These are phyloP conservation scores for Gymnocephalus cernua DNA, from an alignment of 2,113 vertebrate species.

Conservation along the genomic window DNA sequence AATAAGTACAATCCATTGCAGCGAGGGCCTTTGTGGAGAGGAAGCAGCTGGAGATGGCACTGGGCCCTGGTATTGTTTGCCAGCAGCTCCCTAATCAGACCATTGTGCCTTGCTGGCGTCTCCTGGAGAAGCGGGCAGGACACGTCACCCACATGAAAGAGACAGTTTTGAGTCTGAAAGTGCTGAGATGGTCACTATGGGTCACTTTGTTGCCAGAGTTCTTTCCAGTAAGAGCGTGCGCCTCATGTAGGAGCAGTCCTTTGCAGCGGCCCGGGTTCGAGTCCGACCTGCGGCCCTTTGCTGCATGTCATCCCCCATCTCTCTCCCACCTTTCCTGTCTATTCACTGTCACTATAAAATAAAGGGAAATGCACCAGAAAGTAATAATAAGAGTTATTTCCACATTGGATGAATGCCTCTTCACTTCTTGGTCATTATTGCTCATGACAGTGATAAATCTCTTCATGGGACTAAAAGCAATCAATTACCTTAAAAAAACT, in stretches of 20 bases:
- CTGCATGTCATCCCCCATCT: too few species aligned
- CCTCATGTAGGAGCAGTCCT: too few species aligned
- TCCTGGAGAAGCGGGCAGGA: constrained; percentile 38
- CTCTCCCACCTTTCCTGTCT: too few species aligned
- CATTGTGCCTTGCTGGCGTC: constrained; percentile 62
- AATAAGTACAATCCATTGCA: constrained; percentile 73
- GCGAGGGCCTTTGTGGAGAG: constrained; percentile 63
- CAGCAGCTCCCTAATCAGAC: constrained; percentile 62
- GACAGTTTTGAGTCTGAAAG: constrained; percentile 8
- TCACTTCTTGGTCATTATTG: constrained; percentile 1
- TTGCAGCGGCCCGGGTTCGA: too few species aligned
- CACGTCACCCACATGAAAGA: constrained; percentile 56
- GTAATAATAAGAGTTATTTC: background rate
- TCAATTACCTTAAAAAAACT: constrained; percentile 43
- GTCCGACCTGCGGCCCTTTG: too few species aligned
- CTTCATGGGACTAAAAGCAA: constrained; percentile 1
- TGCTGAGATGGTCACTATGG: constrained; percentile 5
- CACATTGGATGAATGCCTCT: constrained; percentile 1
- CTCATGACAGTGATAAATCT: constrained; percentile 24
- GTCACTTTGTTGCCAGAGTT: constrained; percentile 30
- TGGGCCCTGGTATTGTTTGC: constrained; percentile 76
- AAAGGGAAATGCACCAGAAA: too few species aligned
- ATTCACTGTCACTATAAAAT: too few species aligned
- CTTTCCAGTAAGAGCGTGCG: background rate
- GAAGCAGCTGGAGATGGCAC: constrained; percentile 81